Percentiles rank a stretch among this genome's conserved stretches.
Evolutionary conservation across 2,797 vertebrate genomes (phyloP).

Genomic region (Sphaeramia orbicularis): DNA sequence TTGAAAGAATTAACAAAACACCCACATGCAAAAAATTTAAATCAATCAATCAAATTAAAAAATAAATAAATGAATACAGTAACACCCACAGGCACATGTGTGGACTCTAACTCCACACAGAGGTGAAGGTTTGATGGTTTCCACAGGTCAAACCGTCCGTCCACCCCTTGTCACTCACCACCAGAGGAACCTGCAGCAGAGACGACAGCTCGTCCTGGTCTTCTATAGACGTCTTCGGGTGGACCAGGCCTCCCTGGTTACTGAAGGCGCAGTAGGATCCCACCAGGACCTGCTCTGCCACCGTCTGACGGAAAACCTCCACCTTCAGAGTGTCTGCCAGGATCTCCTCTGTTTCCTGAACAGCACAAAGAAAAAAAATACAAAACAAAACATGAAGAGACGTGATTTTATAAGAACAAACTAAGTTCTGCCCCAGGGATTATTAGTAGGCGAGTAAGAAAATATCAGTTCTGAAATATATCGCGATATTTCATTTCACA

Average conservation of each 20-base stretch:
- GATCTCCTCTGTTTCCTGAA: conserved; percentile 97
- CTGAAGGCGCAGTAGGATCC: conserved; percentile 97
- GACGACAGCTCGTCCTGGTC: conserved; percentile 98
- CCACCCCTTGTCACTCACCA: too few relatives aligned
- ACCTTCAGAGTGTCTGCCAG: conserved; percentile 95
- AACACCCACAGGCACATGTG: too few relatives aligned
- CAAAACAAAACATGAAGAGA: background rate
- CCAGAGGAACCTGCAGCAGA: conserved; percentile 95
- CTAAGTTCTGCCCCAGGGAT: too few relatives aligned
- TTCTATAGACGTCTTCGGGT: conserved; percentile 95
- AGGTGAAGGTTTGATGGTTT: too few relatives aligned
- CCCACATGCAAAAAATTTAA: too few relatives aligned
- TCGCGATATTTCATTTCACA: too few relatives aligned
- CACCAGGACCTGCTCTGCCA: conserved; percentile 96
- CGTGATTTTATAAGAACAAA: background rate
- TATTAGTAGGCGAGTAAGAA: too few relatives aligned
- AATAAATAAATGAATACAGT: too few relatives aligned
- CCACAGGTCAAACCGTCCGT: too few relatives aligned
- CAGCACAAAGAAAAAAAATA: background rate
- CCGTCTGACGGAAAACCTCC: conserved; percentile 97
- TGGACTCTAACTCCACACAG: background rate
- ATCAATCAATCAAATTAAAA: too few relatives aligned
- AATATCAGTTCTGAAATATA: too few relatives aligned
- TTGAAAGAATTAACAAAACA: too few relatives aligned
- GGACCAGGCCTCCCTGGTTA: conserved; percentile 96